Conservation (phyloP, 2,888 invertebrate species). For the Caenorhabditis auriculariae region DNA sequence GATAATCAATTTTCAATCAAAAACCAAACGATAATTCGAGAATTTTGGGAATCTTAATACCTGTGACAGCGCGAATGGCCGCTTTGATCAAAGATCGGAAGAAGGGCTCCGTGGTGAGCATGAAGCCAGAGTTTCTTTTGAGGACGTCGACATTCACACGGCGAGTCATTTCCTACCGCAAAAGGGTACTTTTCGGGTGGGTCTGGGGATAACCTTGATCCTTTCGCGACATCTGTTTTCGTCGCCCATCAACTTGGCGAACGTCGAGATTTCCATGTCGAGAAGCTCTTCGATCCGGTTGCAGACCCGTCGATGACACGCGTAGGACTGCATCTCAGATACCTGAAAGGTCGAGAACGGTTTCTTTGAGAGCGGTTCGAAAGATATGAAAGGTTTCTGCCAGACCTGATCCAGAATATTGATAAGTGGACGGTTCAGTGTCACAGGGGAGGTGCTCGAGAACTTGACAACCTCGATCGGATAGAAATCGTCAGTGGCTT, state of each 20-base stretch:
- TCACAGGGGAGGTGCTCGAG: slow-evolving; percentile 45
- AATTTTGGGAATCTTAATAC: no score
- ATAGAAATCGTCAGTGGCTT: slow-evolving; percentile 1
- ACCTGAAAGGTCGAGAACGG: slow-evolving; percentile 2
- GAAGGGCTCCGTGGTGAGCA: slow-evolving; percentile 48
- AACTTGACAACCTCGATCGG: slow-evolving; percentile 56
- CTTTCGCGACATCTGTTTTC: slow-evolving; percentile 42
- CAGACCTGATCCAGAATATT: slow-evolving; percentile 60
- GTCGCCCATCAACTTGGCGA: slow-evolving; percentile 40
- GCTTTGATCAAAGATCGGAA: slow-evolving; percentile 55
- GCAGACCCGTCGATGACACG: slow-evolving; percentile 39
- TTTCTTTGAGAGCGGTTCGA: neutral
- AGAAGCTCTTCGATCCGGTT: slow-evolving; percentile 51
- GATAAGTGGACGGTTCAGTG: slow-evolving; percentile 63
- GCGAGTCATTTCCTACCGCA: slow-evolving; percentile 37
- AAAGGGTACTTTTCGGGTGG: neutral
- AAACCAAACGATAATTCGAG: no score
- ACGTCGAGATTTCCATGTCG: slow-evolving; percentile 42
- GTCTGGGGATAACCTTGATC: slow-evolving; percentile 32
- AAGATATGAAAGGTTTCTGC: neutral
- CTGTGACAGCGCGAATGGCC: no score
- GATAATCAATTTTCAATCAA: no score
- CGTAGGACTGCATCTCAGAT: slow-evolving; percentile 39
- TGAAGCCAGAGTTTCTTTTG: slow-evolving; percentile 25
- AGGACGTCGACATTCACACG: slow-evolving; percentile 32